Base-by-base conservation (phyloP, 2,113 vertebrate species). In the Sarotherodon lohbergeri region DNA sequence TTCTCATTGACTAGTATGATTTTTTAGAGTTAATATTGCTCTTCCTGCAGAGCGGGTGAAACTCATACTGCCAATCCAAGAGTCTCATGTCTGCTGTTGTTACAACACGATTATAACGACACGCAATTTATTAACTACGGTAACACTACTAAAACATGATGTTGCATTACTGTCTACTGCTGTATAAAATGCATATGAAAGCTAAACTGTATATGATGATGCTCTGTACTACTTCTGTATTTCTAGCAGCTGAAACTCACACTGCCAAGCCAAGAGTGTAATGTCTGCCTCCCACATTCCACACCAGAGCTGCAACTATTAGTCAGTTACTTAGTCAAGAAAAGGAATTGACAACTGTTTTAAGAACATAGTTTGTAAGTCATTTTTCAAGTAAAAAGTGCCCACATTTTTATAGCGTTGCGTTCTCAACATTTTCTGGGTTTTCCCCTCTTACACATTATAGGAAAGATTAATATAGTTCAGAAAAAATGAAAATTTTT, bases 11-110 rank as follows among this genome's bases (percentile, higher is more conserved):
- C 88, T 86, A 86, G 82, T 82, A 73, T 66, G 81, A 84, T 91
- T 92, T 43, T 59, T 90, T 91, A 85, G 41, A 85, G 81, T 89
- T 89, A 87, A 79, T 87, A 83, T 89, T 86, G 81, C 76, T 94
- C 91, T 93, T 92, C 94, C 95, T 95, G 95, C 95, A 94, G 91
- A 89, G 93, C 91, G 56, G 92, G 93, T 96, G 92, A 93, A 93
- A 93, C 95, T 96, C 96, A 93, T 89, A 96, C 96, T 97, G 96
- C 96, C 96, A 96, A 86, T 95, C 94, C 94, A 96, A 91, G 94
- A 96, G 95, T 95, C 91, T 95, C 95, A 94, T 79, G 95, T 95
- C 95, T 93, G 95, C 95, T 94, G 91, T 92, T 81, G 84, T 91
- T 88, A 76, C 41, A 14, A 92, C 73, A 84, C 59, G 80, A 82